These are phyloP conservation scores for Pocota personata DNA, from an alignment of 2,888 invertebrate genomes.

Conservation along the genomic window DNA sequence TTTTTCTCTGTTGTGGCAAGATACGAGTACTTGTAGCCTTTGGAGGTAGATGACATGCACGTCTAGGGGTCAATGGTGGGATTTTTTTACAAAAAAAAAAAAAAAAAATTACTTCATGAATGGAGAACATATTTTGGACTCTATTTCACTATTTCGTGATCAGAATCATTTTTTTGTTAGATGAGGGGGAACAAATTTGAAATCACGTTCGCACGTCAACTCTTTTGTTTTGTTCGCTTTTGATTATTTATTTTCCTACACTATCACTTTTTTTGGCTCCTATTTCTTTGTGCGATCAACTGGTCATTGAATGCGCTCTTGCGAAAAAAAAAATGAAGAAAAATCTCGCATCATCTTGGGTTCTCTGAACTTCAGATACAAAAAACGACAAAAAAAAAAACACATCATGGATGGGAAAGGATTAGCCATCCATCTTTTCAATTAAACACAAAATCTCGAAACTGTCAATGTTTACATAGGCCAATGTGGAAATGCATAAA, in stretches of 20 bases:
- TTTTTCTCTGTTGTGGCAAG: too few relatives aligned
- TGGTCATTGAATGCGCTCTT: not conserved
- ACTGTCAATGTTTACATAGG: slow-evolving; percentile 44
- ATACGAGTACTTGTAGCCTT: not conserved
- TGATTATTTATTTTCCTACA: not conserved
- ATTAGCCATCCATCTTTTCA: slow-evolving; percentile 23
- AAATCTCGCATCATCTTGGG: not conserved
- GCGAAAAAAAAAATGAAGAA: not conserved
- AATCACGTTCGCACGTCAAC: slow-evolving; percentile 35
- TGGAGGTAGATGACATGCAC: slow-evolving; percentile 4
- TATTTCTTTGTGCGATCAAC: not conserved
- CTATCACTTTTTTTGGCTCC: too few relatives aligned
- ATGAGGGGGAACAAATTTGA: not conserved
- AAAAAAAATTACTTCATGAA: not conserved
- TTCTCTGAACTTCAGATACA: slow-evolving; percentile 1
- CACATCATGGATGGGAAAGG: not conserved
- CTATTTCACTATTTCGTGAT: not conserved
- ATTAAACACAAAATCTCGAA: slow-evolving; percentile 21
- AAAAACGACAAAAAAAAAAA: not conserved
- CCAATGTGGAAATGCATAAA: slow-evolving; percentile 2
- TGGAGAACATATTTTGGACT: not conserved
- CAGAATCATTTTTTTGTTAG: not conserved
- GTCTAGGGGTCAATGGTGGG: slow-evolving; percentile 2
- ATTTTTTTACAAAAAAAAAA: not conserved
- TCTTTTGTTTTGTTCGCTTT: slow-evolving; percentile 33